Percentiles rank a stretch among this genome's conserved stretches.
Evolutionary conservation across 2,113 vertebrate species (phyloP).

Genomic region (Anas platyrhynchos): DNA sequence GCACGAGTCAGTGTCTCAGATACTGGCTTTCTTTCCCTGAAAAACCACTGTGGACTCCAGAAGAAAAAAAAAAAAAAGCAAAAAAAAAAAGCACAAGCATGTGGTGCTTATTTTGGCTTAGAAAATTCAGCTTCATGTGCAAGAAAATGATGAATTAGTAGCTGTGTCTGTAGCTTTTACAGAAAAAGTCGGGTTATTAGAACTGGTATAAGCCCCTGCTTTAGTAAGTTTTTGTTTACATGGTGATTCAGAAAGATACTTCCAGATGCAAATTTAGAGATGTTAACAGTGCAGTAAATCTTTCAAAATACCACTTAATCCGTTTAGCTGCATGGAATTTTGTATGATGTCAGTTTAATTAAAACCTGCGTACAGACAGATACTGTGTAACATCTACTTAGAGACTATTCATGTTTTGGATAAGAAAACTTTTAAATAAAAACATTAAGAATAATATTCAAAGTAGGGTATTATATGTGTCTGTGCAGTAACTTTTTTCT

Average conservation of each 20-base stretch:
- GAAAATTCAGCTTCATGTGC: background rate
- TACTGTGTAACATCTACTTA: background rate
- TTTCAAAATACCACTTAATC: conserved; percentile 42
- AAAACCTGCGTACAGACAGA: background rate
- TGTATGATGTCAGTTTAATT: conserved; percentile 16
- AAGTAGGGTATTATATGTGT: background rate
- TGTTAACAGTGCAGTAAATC: conserved; percentile 10
- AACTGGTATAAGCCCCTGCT: background rate
- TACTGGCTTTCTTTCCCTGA: background rate
- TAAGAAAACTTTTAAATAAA: conserved; percentile 6
- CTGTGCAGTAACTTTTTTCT: background rate
- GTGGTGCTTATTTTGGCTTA: conserved; percentile 24
- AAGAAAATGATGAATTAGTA: conserved; percentile 8
- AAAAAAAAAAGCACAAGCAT: background rate
- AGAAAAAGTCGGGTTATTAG: background rate
- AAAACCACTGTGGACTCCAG: background rate
- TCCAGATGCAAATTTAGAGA: conserved; percentile 14
- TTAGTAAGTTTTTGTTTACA: conserved; percentile 39
- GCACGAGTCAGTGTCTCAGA: background rate
- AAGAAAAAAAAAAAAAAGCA: background rate
- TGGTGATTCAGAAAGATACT: background rate
- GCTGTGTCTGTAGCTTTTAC: conserved; percentile 5
- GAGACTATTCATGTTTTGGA: background rate
- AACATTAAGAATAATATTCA: background rate
- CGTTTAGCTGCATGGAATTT: background rate